Conservation (phyloP, 53 echinoderm and acorn worm species). For the Arbacia lixula region DNA sequence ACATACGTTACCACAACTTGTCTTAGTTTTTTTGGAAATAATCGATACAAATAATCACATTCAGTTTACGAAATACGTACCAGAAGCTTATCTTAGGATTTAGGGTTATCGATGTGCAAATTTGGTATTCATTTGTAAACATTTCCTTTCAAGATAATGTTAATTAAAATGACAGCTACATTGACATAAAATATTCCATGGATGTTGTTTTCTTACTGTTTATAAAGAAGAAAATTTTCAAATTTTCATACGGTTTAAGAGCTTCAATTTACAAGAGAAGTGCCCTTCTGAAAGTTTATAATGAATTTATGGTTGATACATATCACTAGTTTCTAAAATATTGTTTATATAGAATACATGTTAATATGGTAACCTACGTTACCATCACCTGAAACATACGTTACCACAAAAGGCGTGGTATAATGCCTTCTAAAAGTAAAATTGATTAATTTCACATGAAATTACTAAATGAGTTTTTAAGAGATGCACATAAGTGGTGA, state of each 20-base stretch:
- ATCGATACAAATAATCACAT: not conserved
- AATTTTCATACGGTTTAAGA: no score
- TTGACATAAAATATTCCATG: no score
- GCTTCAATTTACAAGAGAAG: no score
- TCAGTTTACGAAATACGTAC: not conserved
- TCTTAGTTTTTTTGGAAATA: not conserved
- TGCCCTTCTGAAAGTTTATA: not conserved
- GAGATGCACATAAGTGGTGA: not conserved
- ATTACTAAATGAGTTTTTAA: no score
- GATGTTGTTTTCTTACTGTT: no score
- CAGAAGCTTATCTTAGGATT: not conserved
- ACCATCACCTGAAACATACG: constrained; percentile 9
- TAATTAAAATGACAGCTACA: not conserved
- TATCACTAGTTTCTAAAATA: no score
- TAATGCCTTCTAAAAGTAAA: not conserved
- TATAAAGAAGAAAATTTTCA: no score
- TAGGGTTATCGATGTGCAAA: not conserved
- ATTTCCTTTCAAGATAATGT: not conserved
- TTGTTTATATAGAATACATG: not conserved
- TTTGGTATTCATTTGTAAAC: no score
- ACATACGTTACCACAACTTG: constrained; percentile 22
- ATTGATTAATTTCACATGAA: no score
- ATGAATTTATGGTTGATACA: not conserved
- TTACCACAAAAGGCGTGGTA: not conserved
- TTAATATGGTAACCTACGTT: constrained; percentile 8